Percentiles rank a stretch among this genome's conserved stretches.
Conservation (phyloP, 1,140 invertebrate genomes). For the Caenorhabditis brenneri region DNA sequence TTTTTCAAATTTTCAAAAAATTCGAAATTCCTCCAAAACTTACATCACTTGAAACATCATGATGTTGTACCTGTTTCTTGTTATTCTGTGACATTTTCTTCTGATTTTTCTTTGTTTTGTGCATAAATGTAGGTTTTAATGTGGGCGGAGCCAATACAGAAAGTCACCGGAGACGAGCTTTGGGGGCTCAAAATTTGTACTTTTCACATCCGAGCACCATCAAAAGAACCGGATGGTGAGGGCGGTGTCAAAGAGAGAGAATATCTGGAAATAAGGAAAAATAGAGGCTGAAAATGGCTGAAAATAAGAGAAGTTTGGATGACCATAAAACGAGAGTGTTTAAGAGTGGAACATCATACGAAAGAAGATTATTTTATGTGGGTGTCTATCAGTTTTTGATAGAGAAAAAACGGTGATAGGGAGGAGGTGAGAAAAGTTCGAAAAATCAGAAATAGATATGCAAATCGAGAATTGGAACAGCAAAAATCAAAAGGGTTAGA, state of each 20-base stretch:
- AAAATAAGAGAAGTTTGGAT: not conserved
- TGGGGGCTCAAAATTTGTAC: constrained; percentile 22
- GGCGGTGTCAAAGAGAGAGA: not conserved
- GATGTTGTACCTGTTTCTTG: constrained; percentile 20
- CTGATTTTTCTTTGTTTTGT: constrained; percentile 36
- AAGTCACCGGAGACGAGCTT: not conserved
- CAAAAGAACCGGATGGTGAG: not conserved
- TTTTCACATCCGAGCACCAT: constrained; percentile 10
- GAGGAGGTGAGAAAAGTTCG: not conserved
- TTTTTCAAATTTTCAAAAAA: too few relatives aligned
- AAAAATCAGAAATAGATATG: not conserved
- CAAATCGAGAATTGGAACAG: too few relatives aligned
- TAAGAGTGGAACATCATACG: constrained; percentile 9
- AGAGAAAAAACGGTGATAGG: not conserved
- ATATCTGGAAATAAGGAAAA: not conserved
- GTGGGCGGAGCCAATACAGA: not conserved
- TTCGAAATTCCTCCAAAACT: not conserved
- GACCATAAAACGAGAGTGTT: not conserved
- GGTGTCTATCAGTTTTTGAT: constrained; percentile 32
- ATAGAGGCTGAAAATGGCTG: not conserved
- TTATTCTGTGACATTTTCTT: constrained; percentile 27
- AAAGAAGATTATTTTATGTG: constrained; percentile 26
- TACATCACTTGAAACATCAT: not conserved
- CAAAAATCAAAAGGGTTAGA: too few relatives aligned
- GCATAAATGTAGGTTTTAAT: not conserved